Conservation (phyloP, 2,797 vertebrate genomes). For the Pteronotus mesoamericanus region DNA sequence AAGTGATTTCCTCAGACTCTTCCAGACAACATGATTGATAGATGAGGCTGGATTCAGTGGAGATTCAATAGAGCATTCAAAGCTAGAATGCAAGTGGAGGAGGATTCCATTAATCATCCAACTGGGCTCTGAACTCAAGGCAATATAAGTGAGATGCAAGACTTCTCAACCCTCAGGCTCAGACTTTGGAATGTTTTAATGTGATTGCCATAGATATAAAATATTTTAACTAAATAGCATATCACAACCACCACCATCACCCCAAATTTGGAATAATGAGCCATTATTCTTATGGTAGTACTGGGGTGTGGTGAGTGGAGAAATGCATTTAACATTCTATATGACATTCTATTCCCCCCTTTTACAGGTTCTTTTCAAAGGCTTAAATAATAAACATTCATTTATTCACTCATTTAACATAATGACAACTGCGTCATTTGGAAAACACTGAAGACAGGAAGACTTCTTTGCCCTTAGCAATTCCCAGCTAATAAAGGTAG, state of each 20-base stretch:
- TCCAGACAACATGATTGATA: neutral
- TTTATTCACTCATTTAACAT: neutral
- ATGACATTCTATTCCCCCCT: neutral
- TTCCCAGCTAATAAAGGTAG: neutral
- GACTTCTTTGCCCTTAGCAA: constrained; percentile 7
- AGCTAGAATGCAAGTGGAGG: neutral
- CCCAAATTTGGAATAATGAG: neutral
- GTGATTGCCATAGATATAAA: neutral
- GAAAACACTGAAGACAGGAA: neutral
- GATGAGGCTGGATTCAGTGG: neutral
- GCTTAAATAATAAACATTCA: neutral
- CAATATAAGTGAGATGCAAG: neutral
- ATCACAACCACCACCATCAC: too few species aligned
- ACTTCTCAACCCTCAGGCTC: neutral
- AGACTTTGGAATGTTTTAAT: neutral
- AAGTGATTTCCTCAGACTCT: constrained; percentile 27
- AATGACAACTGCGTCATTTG: neutral
- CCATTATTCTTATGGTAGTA: neutral
- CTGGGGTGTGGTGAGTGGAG: neutral
- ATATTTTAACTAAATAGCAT: neutral
- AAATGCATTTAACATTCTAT: neutral
- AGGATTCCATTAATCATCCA: constrained; percentile 15
- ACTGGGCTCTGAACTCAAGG: neutral
- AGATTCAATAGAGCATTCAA: constrained; percentile 30
- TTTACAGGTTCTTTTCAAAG: neutral